phyloP scores from a whole-genome alignment of 2,888 invertebrate species.

The Callyntrura sp. region DNA sequence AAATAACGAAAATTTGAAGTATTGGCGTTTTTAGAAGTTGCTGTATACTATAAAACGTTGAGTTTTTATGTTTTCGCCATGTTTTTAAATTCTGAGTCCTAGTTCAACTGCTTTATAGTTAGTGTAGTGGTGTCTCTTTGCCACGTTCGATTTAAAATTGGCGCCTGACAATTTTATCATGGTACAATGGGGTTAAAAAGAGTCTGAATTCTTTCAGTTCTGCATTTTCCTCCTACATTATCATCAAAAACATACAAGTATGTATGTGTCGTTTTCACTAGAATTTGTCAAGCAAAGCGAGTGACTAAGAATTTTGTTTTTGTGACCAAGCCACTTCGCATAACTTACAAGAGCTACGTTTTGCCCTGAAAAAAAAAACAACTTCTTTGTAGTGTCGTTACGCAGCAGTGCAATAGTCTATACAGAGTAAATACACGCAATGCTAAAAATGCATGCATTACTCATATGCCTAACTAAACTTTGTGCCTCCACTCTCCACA shows the following conservation, averaged over 20 bases:
- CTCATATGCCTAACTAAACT: background rate
- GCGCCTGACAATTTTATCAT: too few species aligned
- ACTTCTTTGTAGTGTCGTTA: too few species aligned
- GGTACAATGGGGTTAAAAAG: too few species aligned
- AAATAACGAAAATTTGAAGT: too few species aligned
- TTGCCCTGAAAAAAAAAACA: background rate
- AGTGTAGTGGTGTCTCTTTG: too few species aligned
- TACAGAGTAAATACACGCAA: background rate
- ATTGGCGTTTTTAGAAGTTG: too few species aligned
- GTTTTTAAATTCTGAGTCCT: too few species aligned
- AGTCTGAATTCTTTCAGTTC: too few species aligned
- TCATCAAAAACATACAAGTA: conserved; percentile 10
- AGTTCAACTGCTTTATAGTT: too few species aligned
- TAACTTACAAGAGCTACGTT: conserved; percentile 22
- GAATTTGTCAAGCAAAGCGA: conserved; percentile 17
- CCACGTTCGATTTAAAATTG: too few species aligned
- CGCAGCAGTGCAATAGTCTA: background rate
- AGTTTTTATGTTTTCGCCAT: too few species aligned
- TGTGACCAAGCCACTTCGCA: conserved; percentile 29
- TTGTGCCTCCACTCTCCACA: background rate
- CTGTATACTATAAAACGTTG: too few species aligned
- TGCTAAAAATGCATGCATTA: background rate
- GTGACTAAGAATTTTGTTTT: conserved; percentile 43
- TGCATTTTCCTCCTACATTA: background rate
- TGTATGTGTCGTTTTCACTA: background rate